Evolutionary conservation across 2,888 invertebrate species (phyloP), one percentile per base, ranked within the genome.

Genomic region (Autographa pulchrina): DNA sequence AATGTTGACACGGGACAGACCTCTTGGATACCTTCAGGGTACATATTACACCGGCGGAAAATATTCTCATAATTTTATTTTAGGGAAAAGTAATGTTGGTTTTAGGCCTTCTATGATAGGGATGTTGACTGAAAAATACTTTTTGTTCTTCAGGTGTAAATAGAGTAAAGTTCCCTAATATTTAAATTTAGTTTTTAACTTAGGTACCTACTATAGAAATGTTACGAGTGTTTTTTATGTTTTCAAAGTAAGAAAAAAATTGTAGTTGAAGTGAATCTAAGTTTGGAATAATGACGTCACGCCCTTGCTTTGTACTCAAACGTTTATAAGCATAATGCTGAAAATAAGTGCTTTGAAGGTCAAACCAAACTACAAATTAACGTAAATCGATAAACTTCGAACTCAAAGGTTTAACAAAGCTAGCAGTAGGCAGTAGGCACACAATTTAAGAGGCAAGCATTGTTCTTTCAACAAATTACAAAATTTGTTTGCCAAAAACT

Each of bases 1-100:
- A 84, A 77, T 79, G 80, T 82, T 82, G 83, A 82, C 85, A 76
- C 65, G 78, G 64, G 58, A 20, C 62, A 60, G 58, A 25, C 52
- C 58, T 14, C 56, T 66, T 32, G 62, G 65, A 59, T 48, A 62
- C 59, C 61, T 59, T 72, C 48, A n/a, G 13, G 18, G 8, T 6
- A 54, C 1, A 25, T 35, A 56, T 73, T 25, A 73, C 69, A 74
- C 69, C 0, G 58, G n/a, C 48, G 70, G 4, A 56, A 1, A 20
- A 25, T 20, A 25, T 56, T 56, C 2, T 20, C 54, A 2, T 4
- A 56, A 56, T 56, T 56, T 25, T 56, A 48, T n/a, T 48, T n/a
- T 48, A n/a, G 48, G 14, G 38, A n/a, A n/a, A 48, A 48, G n/a
- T 48, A 48, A 48, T 48, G n/a, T n/a, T 48, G 13, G 4, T 41